These are phyloP conservation scores for Lateolabrax maculatus DNA, from an alignment of 2,797 vertebrate genomes.

Conservation along the genomic window DNA sequence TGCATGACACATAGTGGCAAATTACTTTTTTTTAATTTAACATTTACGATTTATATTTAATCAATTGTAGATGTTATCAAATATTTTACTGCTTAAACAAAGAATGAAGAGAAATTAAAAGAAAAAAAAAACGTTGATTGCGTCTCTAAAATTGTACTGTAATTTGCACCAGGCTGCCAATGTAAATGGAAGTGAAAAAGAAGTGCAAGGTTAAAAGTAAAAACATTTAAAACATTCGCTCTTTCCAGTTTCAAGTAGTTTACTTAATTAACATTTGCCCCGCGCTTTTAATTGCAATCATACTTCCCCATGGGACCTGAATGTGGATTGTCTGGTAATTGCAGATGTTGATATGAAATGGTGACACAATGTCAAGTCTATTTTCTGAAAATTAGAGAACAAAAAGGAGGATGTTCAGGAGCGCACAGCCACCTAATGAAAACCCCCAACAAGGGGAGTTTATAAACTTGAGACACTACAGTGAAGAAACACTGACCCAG, in stretches of 20 bases:
- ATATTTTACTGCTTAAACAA: constrained; percentile 5
- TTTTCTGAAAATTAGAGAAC: constrained; percentile 70
- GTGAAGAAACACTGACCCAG: constrained; percentile 1
- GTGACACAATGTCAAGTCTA: constrained; percentile 88
- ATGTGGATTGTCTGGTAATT: constrained; percentile 92
- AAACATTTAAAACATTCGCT: constrained; percentile 88
- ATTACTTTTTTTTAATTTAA: constrained; percentile 10
- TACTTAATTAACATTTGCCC: constrained; percentile 99
- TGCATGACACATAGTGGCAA: constrained; percentile 5
- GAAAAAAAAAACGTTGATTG: constrained; percentile 3
- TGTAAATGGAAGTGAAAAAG: constrained; percentile 38
- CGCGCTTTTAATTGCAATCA: constrained; percentile 99
- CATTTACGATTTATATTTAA: constrained; percentile 1
- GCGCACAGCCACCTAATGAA: constrained; percentile 7
- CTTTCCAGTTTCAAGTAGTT: constrained; percentile 94
- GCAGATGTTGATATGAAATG: constrained; percentile 96
- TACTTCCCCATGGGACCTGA: constrained; percentile 92
- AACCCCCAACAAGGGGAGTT: constrained; percentile 15
- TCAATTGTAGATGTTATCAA: constrained; percentile 14
- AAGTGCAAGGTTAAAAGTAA: constrained; percentile 71
- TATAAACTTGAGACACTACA: constrained; percentile 1
- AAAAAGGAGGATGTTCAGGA: constrained; percentile 47
- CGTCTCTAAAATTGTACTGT: constrained; percentile 34
- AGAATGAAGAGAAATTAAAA: constrained; percentile 10
- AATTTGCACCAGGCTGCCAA: constrained; percentile 36